Percentiles rank a stretch among this genome's conserved stretches.
Evolutionary conservation across 2,113 vertebrate species (phyloP).

Genomic region (Himantopus leucocephalus): DNA sequence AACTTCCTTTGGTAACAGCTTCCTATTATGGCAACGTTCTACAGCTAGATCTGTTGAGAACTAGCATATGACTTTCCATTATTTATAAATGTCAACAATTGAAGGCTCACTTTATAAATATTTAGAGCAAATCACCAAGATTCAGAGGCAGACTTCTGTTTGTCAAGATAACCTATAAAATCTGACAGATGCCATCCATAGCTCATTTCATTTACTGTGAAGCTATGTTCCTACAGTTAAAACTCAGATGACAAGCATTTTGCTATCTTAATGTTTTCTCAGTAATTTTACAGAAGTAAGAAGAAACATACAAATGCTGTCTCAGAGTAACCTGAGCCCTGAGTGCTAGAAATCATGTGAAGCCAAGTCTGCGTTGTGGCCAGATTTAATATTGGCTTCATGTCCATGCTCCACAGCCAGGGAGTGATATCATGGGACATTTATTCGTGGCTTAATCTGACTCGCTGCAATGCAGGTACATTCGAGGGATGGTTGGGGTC

Average conservation of each 20-base stretch:
- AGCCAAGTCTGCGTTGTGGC: background rate
- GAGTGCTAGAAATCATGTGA: background rate
- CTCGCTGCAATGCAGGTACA: background rate
- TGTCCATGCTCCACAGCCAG: background rate
- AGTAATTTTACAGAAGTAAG: background rate
- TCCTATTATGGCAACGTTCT: background rate
- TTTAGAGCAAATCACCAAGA: background rate
- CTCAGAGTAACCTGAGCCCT: background rate
- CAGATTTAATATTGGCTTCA: constrained; percentile 9
- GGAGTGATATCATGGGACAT: background rate
- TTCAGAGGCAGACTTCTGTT: background rate
- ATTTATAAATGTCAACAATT: background rate
- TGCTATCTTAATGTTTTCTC: background rate
- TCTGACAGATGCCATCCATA: background rate
- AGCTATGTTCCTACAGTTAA: background rate
- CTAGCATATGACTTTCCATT: background rate
- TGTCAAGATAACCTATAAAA: background rate
- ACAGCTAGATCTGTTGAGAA: background rate
- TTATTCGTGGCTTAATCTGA: background rate
- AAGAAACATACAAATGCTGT: background rate
- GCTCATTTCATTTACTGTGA: background rate
- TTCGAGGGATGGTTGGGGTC: background rate
- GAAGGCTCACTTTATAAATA: background rate
- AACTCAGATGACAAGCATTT: background rate
- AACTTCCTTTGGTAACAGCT: background rate